Evolutionary conservation across 2,113 vertebrate species (phyloP), one percentile per base, ranked within the genome.

Genomic region (Gorsachius goisagi): DNA sequence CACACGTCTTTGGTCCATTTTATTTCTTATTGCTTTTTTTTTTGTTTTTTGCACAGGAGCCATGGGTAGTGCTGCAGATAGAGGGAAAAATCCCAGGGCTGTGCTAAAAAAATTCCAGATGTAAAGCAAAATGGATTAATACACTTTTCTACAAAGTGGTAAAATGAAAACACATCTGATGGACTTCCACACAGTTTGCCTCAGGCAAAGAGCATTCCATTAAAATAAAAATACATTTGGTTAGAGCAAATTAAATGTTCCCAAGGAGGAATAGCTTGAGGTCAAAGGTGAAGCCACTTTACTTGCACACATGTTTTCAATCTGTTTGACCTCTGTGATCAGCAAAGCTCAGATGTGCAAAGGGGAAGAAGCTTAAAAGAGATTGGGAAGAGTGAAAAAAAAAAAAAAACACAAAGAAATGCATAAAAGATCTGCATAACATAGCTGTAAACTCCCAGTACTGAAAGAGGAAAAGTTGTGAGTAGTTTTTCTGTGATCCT

Each of bases 231-330:
- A 95, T 95, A 94, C 90, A 77, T 97, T 93, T 93, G 95, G 94
- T 96, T 96, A 96, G 67, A 96, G 89, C 95, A 97, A 97, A 97
- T 97, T 96, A 96, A 97, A 94, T 73, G 92, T 88, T 97, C 95
- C 96, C 97, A 95, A 82, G 74, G 95, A 97, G 93, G 88, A 97
- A 96, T 95, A 94, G 92, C 87, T 95, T 67, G 30, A 93, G 96
- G 94, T 97, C 91, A 97, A 95, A 96, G 97, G 97, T 97, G 94
- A 96, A 95, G 86, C 56, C 93, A 92, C 93, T 97, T 91, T 90
- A 86, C 95, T 97, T 88, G 93, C 93, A 93, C 97, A 97, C 79
- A 76, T 97, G 97, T 97, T 97, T 97, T 94, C 96, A 97, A 96
- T 97, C 94, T 95, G 89, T 88, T 96, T 94, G 96, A 97, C 96